Evolutionary conservation across 2,113 vertebrate genomes (phyloP).

Genomic region (Sphaerodactylus townsendi): DNA sequence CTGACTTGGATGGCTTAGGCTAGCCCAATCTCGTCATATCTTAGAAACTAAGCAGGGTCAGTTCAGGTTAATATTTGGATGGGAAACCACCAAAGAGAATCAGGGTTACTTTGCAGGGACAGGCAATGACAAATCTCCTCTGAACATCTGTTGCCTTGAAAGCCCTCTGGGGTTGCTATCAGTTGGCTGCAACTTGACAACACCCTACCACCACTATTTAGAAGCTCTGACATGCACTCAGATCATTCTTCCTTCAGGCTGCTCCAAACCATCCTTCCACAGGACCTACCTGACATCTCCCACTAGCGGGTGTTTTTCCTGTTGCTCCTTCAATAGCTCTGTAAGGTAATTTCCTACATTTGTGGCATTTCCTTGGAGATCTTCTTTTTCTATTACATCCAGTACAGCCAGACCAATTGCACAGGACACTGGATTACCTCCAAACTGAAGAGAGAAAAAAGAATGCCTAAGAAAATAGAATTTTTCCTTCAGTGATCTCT

Average conservation of each 20-base stretch:
- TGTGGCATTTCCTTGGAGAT: conserved; percentile 87
- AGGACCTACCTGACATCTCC: conserved; percentile 86
- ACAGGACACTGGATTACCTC: conserved; percentile 95
- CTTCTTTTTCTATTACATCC: conserved; percentile 89
- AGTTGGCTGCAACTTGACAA: too few species aligned
- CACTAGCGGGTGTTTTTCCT: conserved; percentile 86
- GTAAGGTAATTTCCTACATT: conserved; percentile 84
- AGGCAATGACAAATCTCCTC: too few species aligned
- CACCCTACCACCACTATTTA: too few species aligned
- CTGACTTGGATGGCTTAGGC: too few species aligned
- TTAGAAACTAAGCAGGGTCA: too few species aligned
- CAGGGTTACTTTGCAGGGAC: too few species aligned
- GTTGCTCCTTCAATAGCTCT: conserved; percentile 80
- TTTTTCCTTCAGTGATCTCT: background rate
- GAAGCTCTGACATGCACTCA: background rate
- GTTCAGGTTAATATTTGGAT: too few species aligned
- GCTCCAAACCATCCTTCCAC: background rate
- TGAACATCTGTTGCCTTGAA: too few species aligned
- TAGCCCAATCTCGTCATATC: too few species aligned
- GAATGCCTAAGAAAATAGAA: background rate
- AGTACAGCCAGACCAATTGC: conserved; percentile 92
- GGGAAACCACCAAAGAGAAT: too few species aligned
- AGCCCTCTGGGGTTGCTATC: too few species aligned
- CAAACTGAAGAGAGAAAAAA: conserved; percentile 86
- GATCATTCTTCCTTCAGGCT: background rate